Conservation (phyloP, 2,888 invertebrate species). For the Lepidocyrtinus sp. region DNA sequence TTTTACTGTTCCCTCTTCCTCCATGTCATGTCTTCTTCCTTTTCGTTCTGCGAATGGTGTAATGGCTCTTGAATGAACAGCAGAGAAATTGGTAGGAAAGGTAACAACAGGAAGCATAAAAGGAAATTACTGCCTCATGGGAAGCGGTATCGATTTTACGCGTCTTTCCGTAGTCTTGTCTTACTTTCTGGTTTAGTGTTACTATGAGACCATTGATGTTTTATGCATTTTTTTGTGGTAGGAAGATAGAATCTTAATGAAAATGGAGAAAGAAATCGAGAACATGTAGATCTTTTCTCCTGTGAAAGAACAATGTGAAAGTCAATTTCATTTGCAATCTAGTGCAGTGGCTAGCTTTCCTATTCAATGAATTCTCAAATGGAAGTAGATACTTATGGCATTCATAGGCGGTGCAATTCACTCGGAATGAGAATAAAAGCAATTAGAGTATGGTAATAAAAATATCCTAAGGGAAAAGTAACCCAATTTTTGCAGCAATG, state of each 20-base stretch:
- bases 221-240: not conserved
- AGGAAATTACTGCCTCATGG: not conserved
- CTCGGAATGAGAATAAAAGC: too few species aligned
- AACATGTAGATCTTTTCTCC: too few species aligned
- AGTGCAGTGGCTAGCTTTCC: too few species aligned
- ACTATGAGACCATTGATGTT: not conserved
- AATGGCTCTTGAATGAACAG: not conserved
- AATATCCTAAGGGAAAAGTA: too few species aligned
- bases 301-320: too few species aligned
- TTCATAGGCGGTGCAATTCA: too few species aligned
- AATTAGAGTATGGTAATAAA: too few species aligned
- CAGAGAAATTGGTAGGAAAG: not conserved
- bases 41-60: not conserved
- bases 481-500: too few species aligned
- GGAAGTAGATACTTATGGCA: too few species aligned
- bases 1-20: not conserved
- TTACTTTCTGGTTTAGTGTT: not conserved
- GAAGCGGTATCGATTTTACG: not conserved
- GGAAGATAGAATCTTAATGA: not conserved
- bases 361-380: too few species aligned
- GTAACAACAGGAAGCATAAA: not conserved
- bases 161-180: not conserved
- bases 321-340: too few species aligned
- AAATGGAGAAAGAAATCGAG: too few species aligned
- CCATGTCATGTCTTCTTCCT: not conserved